Percentiles rank a stretch among this genome's conserved stretches.
phyloP scores from a whole-genome alignment of 2,888 invertebrate genomes.

The Drosophila atripex region DNA sequence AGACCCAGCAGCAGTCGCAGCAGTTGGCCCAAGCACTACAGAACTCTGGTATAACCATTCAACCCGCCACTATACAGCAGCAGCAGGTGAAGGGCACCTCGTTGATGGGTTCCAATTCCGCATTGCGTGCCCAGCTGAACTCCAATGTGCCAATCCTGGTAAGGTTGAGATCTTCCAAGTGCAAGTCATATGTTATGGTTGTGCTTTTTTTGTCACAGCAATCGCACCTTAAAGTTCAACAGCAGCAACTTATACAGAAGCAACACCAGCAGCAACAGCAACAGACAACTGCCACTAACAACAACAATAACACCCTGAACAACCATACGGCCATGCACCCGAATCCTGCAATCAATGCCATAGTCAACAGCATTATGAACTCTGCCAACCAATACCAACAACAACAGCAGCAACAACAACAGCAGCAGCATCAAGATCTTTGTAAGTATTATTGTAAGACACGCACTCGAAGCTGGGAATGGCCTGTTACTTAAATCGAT shows the following conservation, averaged over 20 bases:
- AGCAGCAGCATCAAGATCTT: constrained; percentile 46
- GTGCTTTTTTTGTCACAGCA: constrained; percentile 84
- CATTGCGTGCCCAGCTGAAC: constrained; percentile 81
- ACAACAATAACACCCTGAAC: constrained; percentile 55
- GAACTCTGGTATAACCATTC: constrained; percentile 81
- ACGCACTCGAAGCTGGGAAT: neutral
- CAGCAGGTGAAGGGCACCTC: constrained; percentile 65
- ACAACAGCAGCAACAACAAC: constrained; percentile 80
- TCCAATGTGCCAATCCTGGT: constrained; percentile 88
- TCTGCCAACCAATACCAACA: constrained; percentile 92
- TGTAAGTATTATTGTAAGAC: constrained; percentile 34
- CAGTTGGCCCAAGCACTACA: constrained; percentile 71
- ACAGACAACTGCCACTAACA: constrained; percentile 54
- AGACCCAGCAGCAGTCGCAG: constrained; percentile 64
- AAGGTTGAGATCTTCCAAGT: constrained; percentile 70
- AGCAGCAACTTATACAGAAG: constrained; percentile 74
- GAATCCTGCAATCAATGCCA: constrained; percentile 89
- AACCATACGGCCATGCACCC: constrained; percentile 77
- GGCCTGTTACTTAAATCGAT: neutral
- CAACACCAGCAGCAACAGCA: constrained; percentile 71
- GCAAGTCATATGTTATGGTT: neutral
- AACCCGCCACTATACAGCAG: constrained; percentile 81
- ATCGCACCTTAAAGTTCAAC: constrained; percentile 87
- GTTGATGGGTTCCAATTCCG: constrained; percentile 84
- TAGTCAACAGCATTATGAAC: constrained; percentile 92